These are phyloP conservation scores for Gryon sp. DNA, from an alignment of 1,140 invertebrate genomes.

Conservation along the genomic window DNA sequence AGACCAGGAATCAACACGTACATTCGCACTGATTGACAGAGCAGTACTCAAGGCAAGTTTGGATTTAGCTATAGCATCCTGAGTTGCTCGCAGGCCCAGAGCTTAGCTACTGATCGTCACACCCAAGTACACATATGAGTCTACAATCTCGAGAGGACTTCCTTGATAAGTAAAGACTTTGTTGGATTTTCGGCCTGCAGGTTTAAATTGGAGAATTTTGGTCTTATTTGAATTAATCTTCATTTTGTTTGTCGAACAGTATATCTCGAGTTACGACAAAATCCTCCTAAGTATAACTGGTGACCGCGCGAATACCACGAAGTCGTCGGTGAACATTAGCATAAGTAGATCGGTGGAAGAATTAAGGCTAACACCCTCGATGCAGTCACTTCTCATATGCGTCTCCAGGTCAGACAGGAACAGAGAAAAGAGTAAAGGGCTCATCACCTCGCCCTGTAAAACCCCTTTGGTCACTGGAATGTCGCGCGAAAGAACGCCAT, in stretches of 20 bases:
- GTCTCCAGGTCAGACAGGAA: neutral
- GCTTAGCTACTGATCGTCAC: neutral
- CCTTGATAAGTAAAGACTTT: neutral
- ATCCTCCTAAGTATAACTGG: neutral
- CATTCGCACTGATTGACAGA: neutral
- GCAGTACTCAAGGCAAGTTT: neutral
- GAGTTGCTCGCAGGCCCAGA: neutral
- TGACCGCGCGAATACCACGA: neutral
- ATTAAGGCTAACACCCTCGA: neutral
- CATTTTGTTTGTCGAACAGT: neutral
- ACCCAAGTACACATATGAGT: neutral
- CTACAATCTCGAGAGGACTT: neutral
- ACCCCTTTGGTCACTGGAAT: neutral
- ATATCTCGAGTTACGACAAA: neutral
- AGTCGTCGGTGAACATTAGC: conserved; percentile 2
- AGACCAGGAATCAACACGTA: conserved; percentile 2
- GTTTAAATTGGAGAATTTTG: neutral
- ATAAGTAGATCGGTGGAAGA: neutral
- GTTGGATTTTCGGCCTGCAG: neutral
- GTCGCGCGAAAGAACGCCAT: no score
- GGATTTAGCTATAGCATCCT: neutral
- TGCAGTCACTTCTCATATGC: neutral
- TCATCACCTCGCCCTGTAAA: conserved; percentile 1
- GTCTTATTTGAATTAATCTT: conserved; percentile 2
- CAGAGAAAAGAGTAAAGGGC: neutral